Evolutionary conservation across 2,797 vertebrate genomes (phyloP), one percentile per base, ranked within the genome.

Genomic region (Pygocentrus nattereri): DNA sequence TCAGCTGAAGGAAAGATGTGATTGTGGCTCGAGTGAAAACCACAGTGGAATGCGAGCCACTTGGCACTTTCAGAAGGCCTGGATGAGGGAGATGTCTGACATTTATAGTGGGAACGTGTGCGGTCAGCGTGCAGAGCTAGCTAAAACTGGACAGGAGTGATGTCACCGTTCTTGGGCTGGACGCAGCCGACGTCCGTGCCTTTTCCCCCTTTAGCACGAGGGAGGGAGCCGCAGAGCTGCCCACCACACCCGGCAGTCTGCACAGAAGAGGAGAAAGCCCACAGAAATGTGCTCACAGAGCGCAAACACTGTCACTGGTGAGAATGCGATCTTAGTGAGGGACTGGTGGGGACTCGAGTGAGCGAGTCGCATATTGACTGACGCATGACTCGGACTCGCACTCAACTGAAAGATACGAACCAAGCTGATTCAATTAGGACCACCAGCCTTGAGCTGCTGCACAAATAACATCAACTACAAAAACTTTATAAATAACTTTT

Each of bases 1-100:
- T 87, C 88, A 89, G 84, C 67, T 87, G 81, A 90, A 91, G 86
- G 83, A 83, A 79, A 84, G 85, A 90, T 87, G 84, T 92, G 93
- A 93, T 91, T 88, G 87, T 81, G 88, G 83, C 90, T 91, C 91
- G 78, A 90, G 88, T 78, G 54, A 52, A 91, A 93, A 88, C 92
- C 93, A 90, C 92, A 91, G 86, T 82, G 88, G 92, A 93, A 93
- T 90, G 88, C 81, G 85, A 81, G 52, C 67, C 70, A 78, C 80
- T 84, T 70, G 81, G 77, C 75, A 82, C 80, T 84, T 79, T 82
- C 54, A 64, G 31, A 76, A 78, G 54, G 77, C 77, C 50, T 62
- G 74, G 47, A 34, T n/a, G 25, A 78, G 59, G 47, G 69, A 70
- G 21, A 70, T 44, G 41, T 2, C 30, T 27, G 41, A 8, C 41